phyloP scores from a whole-genome alignment of 2,797 vertebrate species.

The Leptoclinus maculatus region DNA sequence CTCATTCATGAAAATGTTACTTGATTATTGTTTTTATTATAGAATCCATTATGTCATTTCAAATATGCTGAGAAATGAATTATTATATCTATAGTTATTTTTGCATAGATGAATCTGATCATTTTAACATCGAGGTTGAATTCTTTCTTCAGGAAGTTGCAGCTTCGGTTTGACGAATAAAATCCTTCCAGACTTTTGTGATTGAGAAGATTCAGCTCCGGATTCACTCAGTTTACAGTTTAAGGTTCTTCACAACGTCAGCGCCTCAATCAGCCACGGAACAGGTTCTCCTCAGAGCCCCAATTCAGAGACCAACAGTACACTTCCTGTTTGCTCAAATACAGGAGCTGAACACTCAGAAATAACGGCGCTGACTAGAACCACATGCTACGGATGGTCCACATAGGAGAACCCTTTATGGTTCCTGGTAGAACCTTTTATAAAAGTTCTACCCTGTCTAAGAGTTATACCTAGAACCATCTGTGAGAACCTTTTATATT shows the following conservation, averaged over 20 bases:
- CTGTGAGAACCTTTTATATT: no score
- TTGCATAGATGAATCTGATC: conserved; percentile 15
- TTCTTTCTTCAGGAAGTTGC: background rate
- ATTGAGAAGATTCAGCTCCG: background rate
- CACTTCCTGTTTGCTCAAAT: background rate
- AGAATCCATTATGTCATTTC: conserved; percentile 36
- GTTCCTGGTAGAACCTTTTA: no score
- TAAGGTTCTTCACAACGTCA: background rate
- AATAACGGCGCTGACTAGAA: no score
- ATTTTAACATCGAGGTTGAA: background rate
- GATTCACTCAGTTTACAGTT: background rate
- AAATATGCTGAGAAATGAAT: conserved; percentile 21
- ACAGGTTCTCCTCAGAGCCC: no score
- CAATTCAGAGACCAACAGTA: background rate
- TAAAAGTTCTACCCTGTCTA: no score
- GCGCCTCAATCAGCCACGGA: no score
- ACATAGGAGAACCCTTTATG: no score
- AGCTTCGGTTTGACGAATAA: background rate
- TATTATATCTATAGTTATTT: conserved; percentile 38
- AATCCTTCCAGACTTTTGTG: background rate
- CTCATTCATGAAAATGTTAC: background rate
- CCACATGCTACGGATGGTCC: no score
- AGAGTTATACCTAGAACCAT: no score
- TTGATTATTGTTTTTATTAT: conserved; percentile 9
- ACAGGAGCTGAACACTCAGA: no score